A percentile compares a stretch with the other conserved stretches of the same genome.
These are phyloP conservation scores for Operophtera brumata DNA, from an alignment of 2,888 invertebrate genomes.

Conservation along the genomic window DNA sequence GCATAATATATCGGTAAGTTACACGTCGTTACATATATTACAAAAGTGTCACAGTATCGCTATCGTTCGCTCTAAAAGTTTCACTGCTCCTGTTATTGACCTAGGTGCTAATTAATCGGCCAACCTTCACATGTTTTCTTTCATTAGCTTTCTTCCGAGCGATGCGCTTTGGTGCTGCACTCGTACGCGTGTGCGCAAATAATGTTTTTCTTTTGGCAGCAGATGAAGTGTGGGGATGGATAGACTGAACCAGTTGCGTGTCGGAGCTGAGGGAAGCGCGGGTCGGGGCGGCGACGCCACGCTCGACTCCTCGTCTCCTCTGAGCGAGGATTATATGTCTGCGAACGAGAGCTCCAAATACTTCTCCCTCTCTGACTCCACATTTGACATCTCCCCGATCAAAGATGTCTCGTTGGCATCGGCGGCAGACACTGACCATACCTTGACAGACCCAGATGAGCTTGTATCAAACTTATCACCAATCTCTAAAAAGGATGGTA, in stretches of 20 bases:
- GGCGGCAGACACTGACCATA: conserved; percentile 43
- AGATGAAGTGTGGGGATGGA: conserved; percentile 77
- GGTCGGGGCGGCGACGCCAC: conserved; percentile 60
- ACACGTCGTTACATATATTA: conserved; percentile 35
- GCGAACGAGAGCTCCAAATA: conserved; percentile 73
- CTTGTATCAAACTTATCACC: conserved; percentile 64
- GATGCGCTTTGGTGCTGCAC: conserved; percentile 34
- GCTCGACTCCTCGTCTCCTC: conserved; percentile 63
- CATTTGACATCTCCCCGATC: conserved; percentile 60
- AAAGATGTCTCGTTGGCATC: conserved; percentile 58
- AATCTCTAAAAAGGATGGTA: conserved; percentile 59
- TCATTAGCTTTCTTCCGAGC: conserved; percentile 53
- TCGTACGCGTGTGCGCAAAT: conserved; percentile 33
- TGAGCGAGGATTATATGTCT: conserved; percentile 68
- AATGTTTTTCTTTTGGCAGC: conserved; percentile 52
- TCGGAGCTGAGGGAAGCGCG: conserved; percentile 33
- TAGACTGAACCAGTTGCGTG: conserved; percentile 72
- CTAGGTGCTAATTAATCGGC: conserved; percentile 70
- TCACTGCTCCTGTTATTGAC: conserved; percentile 75
- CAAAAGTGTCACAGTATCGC: conserved; percentile 72
- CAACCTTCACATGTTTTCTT: conserved; percentile 68
- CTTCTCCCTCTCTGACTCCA: conserved; percentile 70
- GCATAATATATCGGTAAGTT: conserved; percentile 40
- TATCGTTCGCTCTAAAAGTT: conserved; percentile 73
- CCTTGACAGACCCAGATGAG: conserved; percentile 48